Evolutionary conservation across 2,113 vertebrate genomes (phyloP).

Genomic region (Ancistrus triradiatus): DNA sequence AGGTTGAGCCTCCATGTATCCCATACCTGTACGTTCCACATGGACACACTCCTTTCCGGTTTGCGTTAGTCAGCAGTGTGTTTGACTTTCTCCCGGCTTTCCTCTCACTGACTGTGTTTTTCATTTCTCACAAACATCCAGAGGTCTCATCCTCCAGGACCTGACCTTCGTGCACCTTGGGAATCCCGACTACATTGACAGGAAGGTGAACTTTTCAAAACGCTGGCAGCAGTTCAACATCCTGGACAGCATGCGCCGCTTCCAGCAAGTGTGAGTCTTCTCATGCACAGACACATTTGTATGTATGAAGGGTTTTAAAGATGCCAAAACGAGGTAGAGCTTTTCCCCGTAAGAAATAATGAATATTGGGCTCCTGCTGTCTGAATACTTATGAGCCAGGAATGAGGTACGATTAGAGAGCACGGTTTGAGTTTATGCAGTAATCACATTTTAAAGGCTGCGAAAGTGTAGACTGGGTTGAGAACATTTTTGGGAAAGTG

Average conservation of each 20-base stretch:
- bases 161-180: conserved; percentile 95
- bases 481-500: too few relatives aligned
- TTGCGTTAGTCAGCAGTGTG: not conserved
- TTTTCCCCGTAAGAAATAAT: too few relatives aligned
- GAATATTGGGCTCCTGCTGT: too few relatives aligned
- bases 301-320: too few relatives aligned
- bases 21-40: conserved; percentile 71
- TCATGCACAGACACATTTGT: too few relatives aligned
- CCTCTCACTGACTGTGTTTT: not conserved
- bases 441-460: too few relatives aligned
- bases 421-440: too few relatives aligned
- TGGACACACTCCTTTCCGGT: not conserved
- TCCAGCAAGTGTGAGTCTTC: conserved; percentile 87
- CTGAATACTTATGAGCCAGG: too few relatives aligned
- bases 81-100: not conserved
- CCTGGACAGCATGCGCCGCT: conserved; percentile 87
- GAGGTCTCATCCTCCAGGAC: conserved; percentile 89
- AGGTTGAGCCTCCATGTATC: conserved; percentile 81
- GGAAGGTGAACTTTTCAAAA: conserved; percentile 93
- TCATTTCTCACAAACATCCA: conserved; percentile 47
- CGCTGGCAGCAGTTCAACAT: conserved; percentile 98
- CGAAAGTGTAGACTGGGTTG: too few relatives aligned
- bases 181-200: conserved; percentile 83
- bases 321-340: too few relatives aligned
- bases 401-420: too few relatives aligned